phyloP scores from a whole-genome alignment of 1,140 invertebrate species.

The Oreohelix idahoensis region DNA sequence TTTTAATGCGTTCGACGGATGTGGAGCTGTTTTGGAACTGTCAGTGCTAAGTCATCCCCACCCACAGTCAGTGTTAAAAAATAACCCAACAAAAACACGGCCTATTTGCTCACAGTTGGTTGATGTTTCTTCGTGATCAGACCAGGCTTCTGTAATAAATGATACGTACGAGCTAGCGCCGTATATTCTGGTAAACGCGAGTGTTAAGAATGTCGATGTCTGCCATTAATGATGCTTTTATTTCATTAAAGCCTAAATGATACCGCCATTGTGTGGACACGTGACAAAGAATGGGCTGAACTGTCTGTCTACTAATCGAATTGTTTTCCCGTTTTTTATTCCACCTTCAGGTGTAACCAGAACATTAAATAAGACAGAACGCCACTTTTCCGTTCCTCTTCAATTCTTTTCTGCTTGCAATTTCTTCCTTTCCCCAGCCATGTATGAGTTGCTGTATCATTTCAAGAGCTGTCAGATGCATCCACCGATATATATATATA shows the following conservation, averaged over 20 bases:
- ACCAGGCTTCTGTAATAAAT: not conserved
- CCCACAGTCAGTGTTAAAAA: not conserved
- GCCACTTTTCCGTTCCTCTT: no score
- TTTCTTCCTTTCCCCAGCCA: no score
- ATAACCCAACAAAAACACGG: not conserved
- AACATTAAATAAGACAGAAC: no score
- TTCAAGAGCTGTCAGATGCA: no score
- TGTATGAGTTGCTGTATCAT: no score
- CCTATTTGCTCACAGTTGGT: not conserved
- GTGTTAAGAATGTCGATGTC: not conserved
- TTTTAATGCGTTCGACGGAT: conserved; percentile 2
- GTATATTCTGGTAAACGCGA: not conserved
- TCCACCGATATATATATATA: no score
- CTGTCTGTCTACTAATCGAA: not conserved
- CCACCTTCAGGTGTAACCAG: no score
- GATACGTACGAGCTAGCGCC: not conserved
- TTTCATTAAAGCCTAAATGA: not conserved
- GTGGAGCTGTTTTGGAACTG: not conserved
- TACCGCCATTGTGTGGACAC: not conserved
- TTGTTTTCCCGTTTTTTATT: not conserved
- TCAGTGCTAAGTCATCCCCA: not conserved
- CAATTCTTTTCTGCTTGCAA: no score
- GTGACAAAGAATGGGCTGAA: not conserved
- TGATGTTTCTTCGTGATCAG: not conserved
- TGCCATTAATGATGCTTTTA: not conserved